phyloP scores from a whole-genome alignment of 1,140 invertebrate genomes.

The Cotesia chilonis region DNA sequence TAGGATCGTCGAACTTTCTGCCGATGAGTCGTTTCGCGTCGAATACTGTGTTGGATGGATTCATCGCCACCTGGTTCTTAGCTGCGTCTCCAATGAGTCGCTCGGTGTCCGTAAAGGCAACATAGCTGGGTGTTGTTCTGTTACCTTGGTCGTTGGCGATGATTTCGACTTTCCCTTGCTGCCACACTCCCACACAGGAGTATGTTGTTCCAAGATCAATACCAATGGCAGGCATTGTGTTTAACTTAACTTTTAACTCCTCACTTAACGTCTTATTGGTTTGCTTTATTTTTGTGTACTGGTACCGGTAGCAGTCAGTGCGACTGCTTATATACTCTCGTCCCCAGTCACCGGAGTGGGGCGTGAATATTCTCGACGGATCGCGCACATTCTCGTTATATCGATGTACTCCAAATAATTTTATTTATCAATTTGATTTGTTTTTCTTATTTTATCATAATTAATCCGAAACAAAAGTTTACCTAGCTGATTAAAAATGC shows the following conservation, averaged over 20 bases:
- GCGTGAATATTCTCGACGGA: no score
- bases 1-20: constrained; percentile 72
- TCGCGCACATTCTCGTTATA: no score
- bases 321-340: constrained; percentile 23
- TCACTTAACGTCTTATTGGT: constrained; percentile 25
- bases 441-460: no score
- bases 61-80: constrained; percentile 76
- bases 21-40: constrained; percentile 64
- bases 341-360: no score
- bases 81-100: constrained; percentile 59
- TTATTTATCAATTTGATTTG: no score
- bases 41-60: constrained; percentile 76
- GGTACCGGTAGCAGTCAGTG: not conserved
- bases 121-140: constrained; percentile 84
- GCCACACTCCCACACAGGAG: constrained; percentile 78
- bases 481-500: no score
- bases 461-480: no score
- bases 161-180: constrained; percentile 85
- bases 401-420: no score
- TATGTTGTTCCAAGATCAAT: constrained; percentile 80
- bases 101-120: constrained; percentile 87
- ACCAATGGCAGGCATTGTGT: constrained; percentile 69
- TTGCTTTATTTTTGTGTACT: constrained; percentile 34
- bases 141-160: constrained; percentile 91
- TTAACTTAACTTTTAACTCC: constrained; percentile 31